Base-by-base conservation (phyloP, 2,797 vertebrate genomes). In the Muscicapa comitata region DNA sequence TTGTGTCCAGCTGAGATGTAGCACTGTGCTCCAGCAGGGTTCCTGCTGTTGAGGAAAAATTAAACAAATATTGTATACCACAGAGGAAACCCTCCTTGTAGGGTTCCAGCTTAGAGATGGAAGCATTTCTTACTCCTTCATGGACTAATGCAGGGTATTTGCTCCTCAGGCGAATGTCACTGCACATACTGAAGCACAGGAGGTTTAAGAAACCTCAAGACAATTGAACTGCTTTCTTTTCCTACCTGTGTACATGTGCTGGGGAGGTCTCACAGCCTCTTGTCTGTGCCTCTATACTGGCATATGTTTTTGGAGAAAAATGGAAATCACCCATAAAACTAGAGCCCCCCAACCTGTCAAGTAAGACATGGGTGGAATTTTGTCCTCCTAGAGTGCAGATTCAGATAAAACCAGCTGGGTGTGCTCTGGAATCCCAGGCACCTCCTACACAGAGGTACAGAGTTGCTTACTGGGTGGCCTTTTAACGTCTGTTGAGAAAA, bases 401-500 rank as follows among this genome's bases (percentile, higher is more conserved):
- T 66, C 2, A 3, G 35, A 24, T 40, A 40, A 63, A 88, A 91
- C 13, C 33, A 71, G 7, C 13, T 65, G 11, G 3, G 2, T 58
- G 4, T 45, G 17, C 58, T 11, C 23, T 70, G 76, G 15, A 76
- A 75, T 57, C 68, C 68, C 67, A 61, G 26, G 29, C 13, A 70
- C 11, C 38, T 84, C 23, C 38, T n/a, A 12, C 13, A n/a, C 9
- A 40, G 3, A 61, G 35, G 38, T 55, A 8, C 8, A 67, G 47
- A 18, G 5, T 37, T 93, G 59, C 54, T 72, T 51, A 63, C 29
- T 48, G 91, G 73, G 66, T 68, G 77, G 31, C 25, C 92, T 96
- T 95, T 96, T 71, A 94, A 74, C 55, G 42, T 75, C n/a, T 75
- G 11, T 66, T 81, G 81, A 81, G 82, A 91, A 88, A 84, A 84